Percentiles rank a stretch among this genome's conserved stretches.
These are phyloP conservation scores for Drosophila neoperkinsi DNA, from an alignment of 2,888 invertebrate genomes.

Conservation along the genomic window DNA sequence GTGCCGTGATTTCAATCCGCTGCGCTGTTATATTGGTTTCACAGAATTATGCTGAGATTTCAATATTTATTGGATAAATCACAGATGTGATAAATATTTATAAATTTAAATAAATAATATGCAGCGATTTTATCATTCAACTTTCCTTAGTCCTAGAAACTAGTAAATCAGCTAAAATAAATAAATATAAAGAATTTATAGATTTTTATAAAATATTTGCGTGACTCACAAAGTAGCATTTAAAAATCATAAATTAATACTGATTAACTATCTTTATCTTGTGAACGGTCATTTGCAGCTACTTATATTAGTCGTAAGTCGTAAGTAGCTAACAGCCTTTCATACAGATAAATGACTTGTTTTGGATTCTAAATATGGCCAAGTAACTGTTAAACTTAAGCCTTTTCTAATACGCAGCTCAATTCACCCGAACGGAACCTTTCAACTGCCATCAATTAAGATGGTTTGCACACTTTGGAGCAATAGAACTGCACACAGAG, in stretches of 20 bases:
- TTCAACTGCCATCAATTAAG: constrained; percentile 60
- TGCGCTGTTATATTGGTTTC: not conserved
- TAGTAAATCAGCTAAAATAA: not conserved
- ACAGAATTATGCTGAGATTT: constrained; percentile 5
- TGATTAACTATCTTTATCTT: not conserved
- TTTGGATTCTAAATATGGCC: not conserved
- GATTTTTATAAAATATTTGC: not conserved
- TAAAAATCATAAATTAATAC: not conserved
- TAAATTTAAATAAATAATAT: not conserved
- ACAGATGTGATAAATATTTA: not conserved
- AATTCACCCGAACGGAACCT: constrained; percentile 44
- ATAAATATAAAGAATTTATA: not conserved
- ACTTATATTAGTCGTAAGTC: not conserved
- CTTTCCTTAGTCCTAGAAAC: not conserved
- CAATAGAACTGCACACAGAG: constrained; percentile 57
- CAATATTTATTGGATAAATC: not conserved
- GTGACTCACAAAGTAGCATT: not conserved
- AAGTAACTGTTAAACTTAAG: constrained; percentile 20
- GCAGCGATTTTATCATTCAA: not conserved
- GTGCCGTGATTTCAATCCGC: constrained; percentile 41
- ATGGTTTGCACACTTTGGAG: constrained; percentile 53
- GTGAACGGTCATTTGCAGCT: not conserved
- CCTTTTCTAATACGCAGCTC: constrained; percentile 28
- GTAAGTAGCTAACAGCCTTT: not conserved
- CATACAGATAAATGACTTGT: not conserved